Conservation (phyloP, 2,888 invertebrate species). For the Philhelius pedissequus region DNA sequence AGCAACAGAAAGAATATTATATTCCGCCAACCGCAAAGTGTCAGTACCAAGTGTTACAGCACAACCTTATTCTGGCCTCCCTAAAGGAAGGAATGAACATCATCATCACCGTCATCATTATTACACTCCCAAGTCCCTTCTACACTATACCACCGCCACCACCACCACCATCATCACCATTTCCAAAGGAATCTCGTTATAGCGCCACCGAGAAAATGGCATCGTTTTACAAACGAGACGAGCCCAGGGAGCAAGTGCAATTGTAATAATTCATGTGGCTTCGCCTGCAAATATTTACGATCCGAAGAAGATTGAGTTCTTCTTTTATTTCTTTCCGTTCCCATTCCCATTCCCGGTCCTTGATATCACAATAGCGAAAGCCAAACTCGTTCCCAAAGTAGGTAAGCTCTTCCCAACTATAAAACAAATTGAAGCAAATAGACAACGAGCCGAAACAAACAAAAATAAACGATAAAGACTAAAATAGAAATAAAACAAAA, state of each 20-base stretch:
- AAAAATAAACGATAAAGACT: not conserved
- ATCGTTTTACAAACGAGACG: conserved; percentile 31
- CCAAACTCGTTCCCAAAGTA: not conserved
- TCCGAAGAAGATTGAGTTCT: conserved; percentile 64
- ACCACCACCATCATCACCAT: not conserved
- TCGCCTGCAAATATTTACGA: conserved; percentile 65
- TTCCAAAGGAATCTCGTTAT: conserved; percentile 11
- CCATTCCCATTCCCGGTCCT: not conserved
- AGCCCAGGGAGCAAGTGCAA: conserved; percentile 45
- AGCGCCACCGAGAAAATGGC: conserved; percentile 27
- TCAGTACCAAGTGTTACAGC: conserved; percentile 65
- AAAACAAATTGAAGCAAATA: conserved; percentile 29
- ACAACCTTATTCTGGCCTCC: conserved; percentile 16
- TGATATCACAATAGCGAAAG: not conserved
- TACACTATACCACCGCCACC: not conserved
- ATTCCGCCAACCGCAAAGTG: conserved; percentile 60
- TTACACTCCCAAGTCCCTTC: not conserved
- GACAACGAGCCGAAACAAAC: not conserved
- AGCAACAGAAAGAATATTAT: not conserved
- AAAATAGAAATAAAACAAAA: conserved; percentile 10
- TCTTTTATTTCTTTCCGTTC: conserved; percentile 34
- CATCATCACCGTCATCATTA: conserved; percentile 13
- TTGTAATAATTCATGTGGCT: conserved; percentile 68
- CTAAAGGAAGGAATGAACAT: conserved; percentile 1
- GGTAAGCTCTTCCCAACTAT: conserved; percentile 1